Evolutionary conservation across 2,797 vertebrate species (phyloP).

Genomic region (Squalus acanthias): DNA sequence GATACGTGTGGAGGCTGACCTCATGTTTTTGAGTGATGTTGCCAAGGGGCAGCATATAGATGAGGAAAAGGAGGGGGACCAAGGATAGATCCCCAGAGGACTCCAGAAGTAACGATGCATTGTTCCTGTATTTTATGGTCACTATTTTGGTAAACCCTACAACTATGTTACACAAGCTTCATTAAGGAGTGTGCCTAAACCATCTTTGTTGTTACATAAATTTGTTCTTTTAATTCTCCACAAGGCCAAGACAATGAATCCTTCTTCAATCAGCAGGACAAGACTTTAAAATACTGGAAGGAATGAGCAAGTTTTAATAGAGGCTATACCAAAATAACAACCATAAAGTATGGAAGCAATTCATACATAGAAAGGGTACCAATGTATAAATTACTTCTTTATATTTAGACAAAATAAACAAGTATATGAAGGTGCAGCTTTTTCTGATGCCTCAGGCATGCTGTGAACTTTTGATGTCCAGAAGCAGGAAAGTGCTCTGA

Average conservation of each 20-base stretch:
- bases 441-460: neutral
- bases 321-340: neutral
- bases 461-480: neutral
- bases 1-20: no score
- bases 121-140: neutral
- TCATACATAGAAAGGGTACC: neutral
- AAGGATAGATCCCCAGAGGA: neutral
- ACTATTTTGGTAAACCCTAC: neutral
- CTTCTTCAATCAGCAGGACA: neutral
- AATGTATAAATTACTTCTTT: conserved; percentile 12
- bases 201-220: neutral
- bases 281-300: neutral
- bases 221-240: neutral
- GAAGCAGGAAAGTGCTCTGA: neutral
- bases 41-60: no score
- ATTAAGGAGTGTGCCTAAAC: neutral
- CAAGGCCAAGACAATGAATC: neutral
- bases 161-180: neutral
- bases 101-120: neutral
- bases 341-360: neutral
- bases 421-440: neutral
- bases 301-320: neutral
- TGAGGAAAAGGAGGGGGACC: no score
- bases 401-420: neutral
- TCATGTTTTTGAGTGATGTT: no score